Conservation (phyloP, 2,888 invertebrate species). For the Anorthoa munda region DNA sequence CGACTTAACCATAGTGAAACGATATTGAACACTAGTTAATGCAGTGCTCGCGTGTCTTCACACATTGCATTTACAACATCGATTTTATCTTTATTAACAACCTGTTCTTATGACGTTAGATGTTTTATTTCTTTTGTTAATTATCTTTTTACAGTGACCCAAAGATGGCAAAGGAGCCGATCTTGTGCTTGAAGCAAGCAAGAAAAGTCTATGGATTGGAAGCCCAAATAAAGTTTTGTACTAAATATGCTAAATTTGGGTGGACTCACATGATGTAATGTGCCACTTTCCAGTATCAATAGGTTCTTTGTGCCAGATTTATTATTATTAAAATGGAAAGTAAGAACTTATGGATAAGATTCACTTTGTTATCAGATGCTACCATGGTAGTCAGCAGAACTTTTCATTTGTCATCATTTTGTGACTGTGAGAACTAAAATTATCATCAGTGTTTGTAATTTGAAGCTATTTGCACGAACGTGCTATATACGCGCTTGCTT, state of each 20-base stretch:
- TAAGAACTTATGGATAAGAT: not conserved
- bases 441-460: slow-evolving; percentile 3
- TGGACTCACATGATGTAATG: too few species aligned
- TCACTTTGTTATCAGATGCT: not conserved
- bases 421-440: not conserved
- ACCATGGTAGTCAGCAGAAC: not conserved
- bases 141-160: not conserved
- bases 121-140: not conserved
- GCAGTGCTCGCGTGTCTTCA: slow-evolving; percentile 51
- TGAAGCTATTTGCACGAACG: not conserved
- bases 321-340: too few species aligned
- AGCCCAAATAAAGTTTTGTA: too few species aligned
- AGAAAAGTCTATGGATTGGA: not conserved
- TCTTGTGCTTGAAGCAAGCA: not conserved
- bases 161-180: not conserved
- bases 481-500: not conserved
- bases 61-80: slow-evolving; percentile 33
- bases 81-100: slow-evolving; percentile 49
- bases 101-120: slow-evolving; percentile 2
- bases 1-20: not conserved
- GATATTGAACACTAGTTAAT: slow-evolving; percentile 29
- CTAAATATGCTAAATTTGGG: too few species aligned
- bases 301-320: too few species aligned
- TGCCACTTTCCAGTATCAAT: too few species aligned
- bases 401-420: not conserved